Conservation (phyloP, 1,140 invertebrate species). For the Trichonephila inaurata region DNA sequence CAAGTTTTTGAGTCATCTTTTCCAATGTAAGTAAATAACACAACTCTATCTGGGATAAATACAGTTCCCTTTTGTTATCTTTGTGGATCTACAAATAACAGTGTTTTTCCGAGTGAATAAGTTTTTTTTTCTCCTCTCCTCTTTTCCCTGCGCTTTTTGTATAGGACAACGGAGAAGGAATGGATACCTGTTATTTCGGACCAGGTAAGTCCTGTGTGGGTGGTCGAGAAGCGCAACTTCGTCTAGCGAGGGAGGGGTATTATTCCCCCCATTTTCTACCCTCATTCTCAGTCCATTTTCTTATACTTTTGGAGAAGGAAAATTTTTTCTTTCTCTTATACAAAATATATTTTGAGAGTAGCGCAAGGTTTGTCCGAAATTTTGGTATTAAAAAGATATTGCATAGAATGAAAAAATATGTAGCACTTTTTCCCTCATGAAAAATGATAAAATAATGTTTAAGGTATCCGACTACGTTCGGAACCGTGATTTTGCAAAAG, state of each 20-base stretch:
- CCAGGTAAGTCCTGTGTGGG: constrained; percentile 50
- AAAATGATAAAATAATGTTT: too few species aligned
- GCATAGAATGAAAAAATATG: too few species aligned
- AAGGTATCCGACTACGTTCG: too few species aligned
- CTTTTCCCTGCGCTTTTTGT: constrained; percentile 43
- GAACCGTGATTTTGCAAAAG: too few species aligned
- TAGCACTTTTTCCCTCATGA: too few species aligned
- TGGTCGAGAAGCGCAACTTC: constrained; percentile 22
- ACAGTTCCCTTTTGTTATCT: constrained; percentile 62
- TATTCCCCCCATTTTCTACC: neutral
- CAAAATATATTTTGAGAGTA: too few species aligned
- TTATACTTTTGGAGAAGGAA: neutral
- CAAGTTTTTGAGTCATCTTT: constrained; percentile 67
- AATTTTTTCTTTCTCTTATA: neutral
- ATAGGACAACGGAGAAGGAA: neutral
- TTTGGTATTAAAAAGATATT: too few species aligned
- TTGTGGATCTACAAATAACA: constrained; percentile 68
- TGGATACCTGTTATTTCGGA: constrained; percentile 37
- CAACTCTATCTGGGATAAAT: constrained; percentile 73
- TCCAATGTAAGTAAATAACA: constrained; percentile 59
- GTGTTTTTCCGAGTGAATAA: constrained; percentile 60
- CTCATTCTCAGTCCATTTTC: neutral
- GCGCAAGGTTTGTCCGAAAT: too few species aligned
- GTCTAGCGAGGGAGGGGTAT: neutral
- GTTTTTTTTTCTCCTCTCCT: neutral